These are phyloP conservation scores for Nannoperca australis DNA, from an alignment of 2,797 vertebrate species.

Conservation along the genomic window DNA sequence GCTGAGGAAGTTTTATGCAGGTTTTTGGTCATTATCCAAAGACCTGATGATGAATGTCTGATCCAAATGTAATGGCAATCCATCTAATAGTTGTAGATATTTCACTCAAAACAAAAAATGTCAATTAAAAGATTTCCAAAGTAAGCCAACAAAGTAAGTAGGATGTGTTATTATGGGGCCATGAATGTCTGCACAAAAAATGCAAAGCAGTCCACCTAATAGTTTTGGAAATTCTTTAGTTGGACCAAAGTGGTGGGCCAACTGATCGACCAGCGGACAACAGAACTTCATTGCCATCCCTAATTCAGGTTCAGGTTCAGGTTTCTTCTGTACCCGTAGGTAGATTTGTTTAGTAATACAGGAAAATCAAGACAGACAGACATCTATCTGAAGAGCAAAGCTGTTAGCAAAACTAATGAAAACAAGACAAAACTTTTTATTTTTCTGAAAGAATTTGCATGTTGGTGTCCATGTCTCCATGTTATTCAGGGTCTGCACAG, in stretches of 20 bases:
- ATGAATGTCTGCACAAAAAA: background rate
- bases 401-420: background rate
- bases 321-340: too few species aligned
- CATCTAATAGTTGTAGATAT: background rate
- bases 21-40: background rate
- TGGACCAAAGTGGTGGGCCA: background rate
- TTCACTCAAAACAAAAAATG: background rate
- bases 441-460: background rate
- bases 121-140: too few species aligned
- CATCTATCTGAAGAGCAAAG: background rate
- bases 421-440: background rate
- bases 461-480: background rate
- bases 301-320: too few species aligned
- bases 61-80: background rate
- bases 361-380: too few species aligned
- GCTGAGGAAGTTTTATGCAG: background rate
- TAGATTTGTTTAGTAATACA: too few species aligned
- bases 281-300: background rate
- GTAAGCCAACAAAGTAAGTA: background rate
- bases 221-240: background rate
- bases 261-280: background rate
- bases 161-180: background rate
- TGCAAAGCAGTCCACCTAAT: background rate
- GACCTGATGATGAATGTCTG: background rate
- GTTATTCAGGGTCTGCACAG: slow-evolving; percentile 5